Percentiles rank a stretch among this genome's conserved stretches.
phyloP scores from a whole-genome alignment of 1,140 invertebrate genomes.

The Heliconius nattereri region DNA sequence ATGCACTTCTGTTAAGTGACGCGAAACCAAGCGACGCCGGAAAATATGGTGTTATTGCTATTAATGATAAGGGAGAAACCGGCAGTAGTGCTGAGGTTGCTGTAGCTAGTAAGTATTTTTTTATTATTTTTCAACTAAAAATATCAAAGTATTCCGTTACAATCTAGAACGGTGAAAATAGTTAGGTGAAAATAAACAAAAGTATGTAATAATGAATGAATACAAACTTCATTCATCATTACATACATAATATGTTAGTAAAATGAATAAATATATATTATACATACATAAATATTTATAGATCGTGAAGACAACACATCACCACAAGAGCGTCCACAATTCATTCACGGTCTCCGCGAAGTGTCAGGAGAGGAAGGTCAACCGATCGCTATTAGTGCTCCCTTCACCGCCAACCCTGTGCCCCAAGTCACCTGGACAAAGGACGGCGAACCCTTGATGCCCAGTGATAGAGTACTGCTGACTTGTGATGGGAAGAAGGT shows the following conservation, averaged over 20 bases:
- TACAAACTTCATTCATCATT: too few species aligned
- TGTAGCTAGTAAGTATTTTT: constrained; percentile 80
- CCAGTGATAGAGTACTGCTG: constrained; percentile 85
- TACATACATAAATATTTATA: constrained; percentile 38
- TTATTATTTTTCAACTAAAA: not conserved
- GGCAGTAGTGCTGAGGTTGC: constrained; percentile 86
- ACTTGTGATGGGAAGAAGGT: constrained; percentile 91
- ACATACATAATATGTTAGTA: too few species aligned
- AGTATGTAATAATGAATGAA: too few species aligned
- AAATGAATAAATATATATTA: too few species aligned
- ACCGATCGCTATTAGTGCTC: constrained; percentile 84
- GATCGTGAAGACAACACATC: constrained; percentile 83
- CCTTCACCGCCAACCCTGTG: constrained; percentile 92
- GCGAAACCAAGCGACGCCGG: constrained; percentile 87
- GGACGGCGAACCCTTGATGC: constrained; percentile 85
- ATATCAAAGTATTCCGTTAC: too few species aligned
- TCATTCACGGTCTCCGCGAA: constrained; percentile 88
- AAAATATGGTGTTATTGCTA: constrained; percentile 87
- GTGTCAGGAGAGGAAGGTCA: constrained; percentile 89
- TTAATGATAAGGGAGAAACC: constrained; percentile 88
- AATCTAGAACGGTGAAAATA: too few species aligned
- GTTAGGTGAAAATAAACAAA: too few species aligned
- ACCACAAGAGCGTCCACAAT: constrained; percentile 88
- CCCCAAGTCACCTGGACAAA: constrained; percentile 93
- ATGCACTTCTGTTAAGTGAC: constrained; percentile 85